phyloP scores from a whole-genome alignment of 2,797 vertebrate genomes.

The Aldrovandia affinis region DNA sequence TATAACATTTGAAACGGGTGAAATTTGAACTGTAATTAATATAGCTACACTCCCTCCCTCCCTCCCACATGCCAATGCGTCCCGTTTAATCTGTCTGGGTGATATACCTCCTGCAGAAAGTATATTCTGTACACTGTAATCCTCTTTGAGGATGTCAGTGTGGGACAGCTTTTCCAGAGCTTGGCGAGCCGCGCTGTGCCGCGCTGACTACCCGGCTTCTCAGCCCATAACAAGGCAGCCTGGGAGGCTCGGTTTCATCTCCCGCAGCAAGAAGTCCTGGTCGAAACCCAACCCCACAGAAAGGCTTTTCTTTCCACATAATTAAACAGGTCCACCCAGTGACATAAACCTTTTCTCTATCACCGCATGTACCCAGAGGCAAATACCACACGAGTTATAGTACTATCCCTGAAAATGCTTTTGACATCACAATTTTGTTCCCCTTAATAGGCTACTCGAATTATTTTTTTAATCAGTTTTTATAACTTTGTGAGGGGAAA shows the following conservation, averaged over 20 bases:
- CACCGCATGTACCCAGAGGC: background rate
- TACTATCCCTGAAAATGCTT: background rate
- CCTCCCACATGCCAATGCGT: background rate
- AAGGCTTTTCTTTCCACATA: background rate
- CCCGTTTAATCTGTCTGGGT: background rate
- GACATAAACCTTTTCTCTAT: background rate
- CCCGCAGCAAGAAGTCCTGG: background rate
- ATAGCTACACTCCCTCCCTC: background rate
- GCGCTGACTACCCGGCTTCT: background rate
- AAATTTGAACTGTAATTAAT: background rate
- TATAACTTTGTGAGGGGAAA: too few species aligned
- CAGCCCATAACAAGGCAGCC: background rate
- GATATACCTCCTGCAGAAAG: background rate
- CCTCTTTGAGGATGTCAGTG: background rate
- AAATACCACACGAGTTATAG: background rate
- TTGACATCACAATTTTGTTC: too few species aligned
- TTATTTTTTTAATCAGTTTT: too few species aligned
- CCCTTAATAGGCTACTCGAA: too few species aligned
- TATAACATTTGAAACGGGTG: too few species aligned
- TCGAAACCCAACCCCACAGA: background rate
- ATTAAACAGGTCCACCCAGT: background rate
- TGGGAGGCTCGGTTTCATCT: background rate
- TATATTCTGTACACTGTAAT: background rate
- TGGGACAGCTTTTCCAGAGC: background rate
- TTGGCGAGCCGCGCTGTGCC: background rate